Conservation (phyloP, 2,797 vertebrate genomes). For the Semotilus atromaculatus region DNA sequence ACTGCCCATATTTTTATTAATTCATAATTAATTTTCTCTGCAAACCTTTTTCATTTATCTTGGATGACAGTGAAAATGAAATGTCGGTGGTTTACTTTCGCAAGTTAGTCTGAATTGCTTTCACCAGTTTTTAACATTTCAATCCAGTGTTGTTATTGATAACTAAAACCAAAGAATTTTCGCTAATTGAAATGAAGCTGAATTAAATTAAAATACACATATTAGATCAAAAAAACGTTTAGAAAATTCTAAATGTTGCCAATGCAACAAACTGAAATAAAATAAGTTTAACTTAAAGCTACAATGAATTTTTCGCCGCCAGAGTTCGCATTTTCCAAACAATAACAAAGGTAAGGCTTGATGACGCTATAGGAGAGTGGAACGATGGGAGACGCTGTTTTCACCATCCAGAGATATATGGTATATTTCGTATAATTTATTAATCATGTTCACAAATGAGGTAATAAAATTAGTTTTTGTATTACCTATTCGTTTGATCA, state of each 20-base stretch:
- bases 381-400: too few species aligned
- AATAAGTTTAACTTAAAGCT: not conserved
- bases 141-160: not conserved
- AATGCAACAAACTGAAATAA: not conserved
- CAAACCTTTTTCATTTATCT: not conserved
- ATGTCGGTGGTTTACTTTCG: not conserved
- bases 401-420: too few species aligned
- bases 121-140: not conserved
- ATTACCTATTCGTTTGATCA: too few species aligned
- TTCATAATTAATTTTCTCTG: not conserved
- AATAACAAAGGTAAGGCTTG: too few species aligned
- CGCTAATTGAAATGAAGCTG: not conserved
- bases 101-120: not conserved
- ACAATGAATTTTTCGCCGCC: too few species aligned
- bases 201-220: not conserved
- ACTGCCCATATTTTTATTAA: not conserved
- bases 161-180: not conserved
- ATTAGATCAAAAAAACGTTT: not conserved
- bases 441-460: too few species aligned
- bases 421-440: too few species aligned
- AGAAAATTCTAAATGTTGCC: not conserved
- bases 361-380: too few species aligned
- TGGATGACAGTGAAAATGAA: not conserved
- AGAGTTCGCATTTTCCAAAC: too few species aligned
- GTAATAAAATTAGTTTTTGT: too few species aligned